Conservation (phyloP, 1,140 invertebrate genomes). For the Drepana arcuata region DNA sequence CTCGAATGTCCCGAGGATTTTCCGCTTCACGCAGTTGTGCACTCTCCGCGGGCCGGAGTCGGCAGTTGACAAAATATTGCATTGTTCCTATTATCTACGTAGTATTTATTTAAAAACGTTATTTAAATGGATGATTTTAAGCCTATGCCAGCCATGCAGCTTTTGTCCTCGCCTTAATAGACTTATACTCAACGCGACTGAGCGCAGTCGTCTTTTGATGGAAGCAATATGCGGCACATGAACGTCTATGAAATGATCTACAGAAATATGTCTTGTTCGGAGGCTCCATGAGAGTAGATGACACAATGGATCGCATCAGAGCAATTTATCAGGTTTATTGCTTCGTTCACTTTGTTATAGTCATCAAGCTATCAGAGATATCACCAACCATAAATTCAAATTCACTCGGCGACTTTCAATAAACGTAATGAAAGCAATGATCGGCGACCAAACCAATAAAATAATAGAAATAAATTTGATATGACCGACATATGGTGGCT, state of each 20-base stretch:
- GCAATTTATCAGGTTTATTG: constrained; percentile 62
- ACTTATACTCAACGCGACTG: constrained; percentile 24
- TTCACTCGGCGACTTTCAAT: constrained; percentile 64
- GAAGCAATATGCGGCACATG: constrained; percentile 1
- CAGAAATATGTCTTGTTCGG: no score
- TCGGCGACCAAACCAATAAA: constrained; percentile 62
- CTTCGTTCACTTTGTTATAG: constrained; percentile 62
- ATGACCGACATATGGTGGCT: constrained; percentile 68
- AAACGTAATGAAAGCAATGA: constrained; percentile 68
- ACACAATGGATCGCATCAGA: no score
- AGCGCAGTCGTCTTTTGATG: constrained; percentile 18
- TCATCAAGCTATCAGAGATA: constrained; percentile 64
- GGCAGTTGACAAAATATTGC: constrained; percentile 72
- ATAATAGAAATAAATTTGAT: constrained; percentile 73
- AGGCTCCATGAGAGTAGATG: no score
- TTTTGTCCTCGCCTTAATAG: constrained; percentile 55
- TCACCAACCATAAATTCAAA: constrained; percentile 63
- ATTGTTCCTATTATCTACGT: constrained; percentile 69
- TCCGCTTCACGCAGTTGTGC: constrained; percentile 68
- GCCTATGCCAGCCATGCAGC: constrained; percentile 52
- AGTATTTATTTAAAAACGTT: constrained; percentile 72
- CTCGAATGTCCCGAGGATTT: constrained; percentile 70
- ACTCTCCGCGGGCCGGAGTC: constrained; percentile 52
- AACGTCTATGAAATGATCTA: no score
- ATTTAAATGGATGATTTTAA: constrained; percentile 72